A percentile compares a stretch with the other conserved stretches of the same genome.
Evolutionary conservation across 2,888 invertebrate species (phyloP).

Genomic region (Neoaliturus tenellus): DNA sequence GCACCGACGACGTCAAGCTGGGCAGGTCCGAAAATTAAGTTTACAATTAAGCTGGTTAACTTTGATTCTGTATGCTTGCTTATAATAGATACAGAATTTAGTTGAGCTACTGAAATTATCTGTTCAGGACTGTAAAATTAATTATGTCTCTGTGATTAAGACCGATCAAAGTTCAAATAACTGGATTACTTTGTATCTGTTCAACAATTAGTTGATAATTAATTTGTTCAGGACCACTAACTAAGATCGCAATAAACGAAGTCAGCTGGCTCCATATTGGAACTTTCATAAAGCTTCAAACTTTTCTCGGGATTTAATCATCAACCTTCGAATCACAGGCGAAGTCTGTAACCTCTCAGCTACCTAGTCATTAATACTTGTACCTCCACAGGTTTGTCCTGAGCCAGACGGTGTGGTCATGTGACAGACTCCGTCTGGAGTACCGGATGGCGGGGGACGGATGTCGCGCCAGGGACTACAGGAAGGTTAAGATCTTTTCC

Average conservation of each 20-base stretch:
- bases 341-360: too few relatives aligned
- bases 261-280: neutral
- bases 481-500: neutral
- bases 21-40: neutral
- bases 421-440: neutral
- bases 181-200: too few relatives aligned
- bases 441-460: neutral
- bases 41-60: too few relatives aligned
- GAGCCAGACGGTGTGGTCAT: neutral
- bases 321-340: neutral
- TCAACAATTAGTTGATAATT: neutral
- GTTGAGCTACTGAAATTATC: too few relatives aligned
- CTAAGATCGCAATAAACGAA: neutral
- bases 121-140: too few relatives aligned
- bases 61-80: too few relatives aligned
- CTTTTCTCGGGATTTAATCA: neutral
- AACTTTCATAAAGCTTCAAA: neutral
- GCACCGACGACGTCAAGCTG: neutral
- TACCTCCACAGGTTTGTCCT: neutral
- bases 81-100: too few relatives aligned
- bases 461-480: neutral
- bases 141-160: too few relatives aligned
- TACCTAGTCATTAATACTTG: too few relatives aligned
- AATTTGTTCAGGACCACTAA: neutral
- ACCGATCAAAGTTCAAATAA: too few relatives aligned